Percentiles rank a stretch among this genome's conserved stretches.
Evolutionary conservation across 2,888 invertebrate genomes (phyloP).

Genomic region (Erannis defoliaria): DNA sequence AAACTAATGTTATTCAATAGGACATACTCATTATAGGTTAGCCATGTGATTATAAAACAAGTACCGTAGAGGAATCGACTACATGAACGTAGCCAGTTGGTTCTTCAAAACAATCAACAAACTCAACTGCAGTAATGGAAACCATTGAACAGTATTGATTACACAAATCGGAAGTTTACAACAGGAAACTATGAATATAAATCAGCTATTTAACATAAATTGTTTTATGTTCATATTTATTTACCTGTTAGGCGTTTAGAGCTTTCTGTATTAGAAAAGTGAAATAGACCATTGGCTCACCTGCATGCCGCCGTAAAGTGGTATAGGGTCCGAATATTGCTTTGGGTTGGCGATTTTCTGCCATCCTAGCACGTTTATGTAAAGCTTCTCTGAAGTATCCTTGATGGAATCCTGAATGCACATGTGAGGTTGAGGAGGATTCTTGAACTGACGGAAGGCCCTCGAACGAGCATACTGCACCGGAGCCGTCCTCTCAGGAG

Average conservation of each 20-base stretch:
- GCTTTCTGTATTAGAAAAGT: not conserved
- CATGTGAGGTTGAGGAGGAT: constrained; percentile 92
- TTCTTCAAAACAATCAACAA: constrained; percentile 23
- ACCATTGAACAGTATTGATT: constrained; percentile 14
- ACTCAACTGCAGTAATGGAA: constrained; percentile 6
- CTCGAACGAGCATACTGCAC: constrained; percentile 87
- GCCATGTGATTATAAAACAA: too few relatives aligned
- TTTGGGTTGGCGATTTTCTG: constrained; percentile 90
- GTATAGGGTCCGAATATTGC: constrained; percentile 89
- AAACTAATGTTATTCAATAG: too few relatives aligned
- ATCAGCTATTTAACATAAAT: not conserved
- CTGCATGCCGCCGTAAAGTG: constrained; percentile 91
- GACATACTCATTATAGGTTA: too few relatives aligned
- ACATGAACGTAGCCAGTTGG: not conserved
- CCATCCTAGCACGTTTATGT: constrained; percentile 91
- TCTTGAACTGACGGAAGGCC: constrained; percentile 89
- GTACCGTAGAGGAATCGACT: constrained; percentile 3
- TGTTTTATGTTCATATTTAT: not conserved
- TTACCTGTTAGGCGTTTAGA: not conserved
- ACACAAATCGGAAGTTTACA: constrained; percentile 20
- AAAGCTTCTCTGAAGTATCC: constrained; percentile 86
- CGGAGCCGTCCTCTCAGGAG: constrained; percentile 77
- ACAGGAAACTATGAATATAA: constrained; percentile 11
- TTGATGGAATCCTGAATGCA: constrained; percentile 89
- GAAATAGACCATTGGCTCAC: constrained; percentile 60